Conservation (phyloP, 2,113 vertebrate genomes). For the Apodemus sylvaticus region DNA sequence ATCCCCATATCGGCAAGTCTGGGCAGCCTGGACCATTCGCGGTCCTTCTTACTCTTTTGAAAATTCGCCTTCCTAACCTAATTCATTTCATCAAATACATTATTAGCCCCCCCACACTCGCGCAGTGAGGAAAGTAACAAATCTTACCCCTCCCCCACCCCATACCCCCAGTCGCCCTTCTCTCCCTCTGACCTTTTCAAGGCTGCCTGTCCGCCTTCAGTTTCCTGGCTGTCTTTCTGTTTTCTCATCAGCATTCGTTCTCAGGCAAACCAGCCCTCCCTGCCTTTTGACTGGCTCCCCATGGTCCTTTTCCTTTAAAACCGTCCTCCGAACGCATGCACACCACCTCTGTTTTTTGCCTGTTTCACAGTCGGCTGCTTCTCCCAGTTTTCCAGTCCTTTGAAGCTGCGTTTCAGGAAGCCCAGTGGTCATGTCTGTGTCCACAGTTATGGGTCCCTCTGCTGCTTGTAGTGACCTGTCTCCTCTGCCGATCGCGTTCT, state of each 20-base stretch:
- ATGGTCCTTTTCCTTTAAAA: background rate
- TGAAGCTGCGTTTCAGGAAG: background rate
- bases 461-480: accelerated
- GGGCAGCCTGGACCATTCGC: background rate
- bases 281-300: background rate
- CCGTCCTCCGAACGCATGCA: accelerated
- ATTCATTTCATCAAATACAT: background rate
- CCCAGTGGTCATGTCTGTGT: background rate
- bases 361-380: background rate
- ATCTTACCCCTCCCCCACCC: too few relatives aligned
- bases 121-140: background rate
- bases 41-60: background rate
- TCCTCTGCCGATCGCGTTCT: background rate
- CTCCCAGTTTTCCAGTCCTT: background rate
- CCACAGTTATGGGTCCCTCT: background rate
- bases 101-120: background rate
- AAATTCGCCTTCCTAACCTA: background rate
- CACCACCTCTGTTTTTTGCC: background rate
- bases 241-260: background rate
- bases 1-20: conserved; percentile 90
- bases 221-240: too few relatives aligned
- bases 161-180: accelerated
- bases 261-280: background rate
- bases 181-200: background rate
- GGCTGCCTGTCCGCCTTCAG: background rate